Evolutionary conservation across 2,797 vertebrate genomes (phyloP), one percentile per base, ranked within the genome.

Genomic region (Monodelphis domestica): DNA sequence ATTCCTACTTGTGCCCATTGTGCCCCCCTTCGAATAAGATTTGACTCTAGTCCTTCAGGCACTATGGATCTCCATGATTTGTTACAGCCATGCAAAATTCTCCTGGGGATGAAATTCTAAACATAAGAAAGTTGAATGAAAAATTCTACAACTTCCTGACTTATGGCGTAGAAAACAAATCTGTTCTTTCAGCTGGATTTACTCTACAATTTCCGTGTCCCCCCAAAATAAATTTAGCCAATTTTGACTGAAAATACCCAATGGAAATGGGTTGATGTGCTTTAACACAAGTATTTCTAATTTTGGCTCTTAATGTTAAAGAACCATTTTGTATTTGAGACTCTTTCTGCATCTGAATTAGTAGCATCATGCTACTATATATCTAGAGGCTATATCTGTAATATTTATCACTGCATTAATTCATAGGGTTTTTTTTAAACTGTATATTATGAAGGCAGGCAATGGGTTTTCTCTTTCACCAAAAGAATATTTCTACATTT

Each of bases 351-450:
- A 93, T 96, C 92, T 90, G 96, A 97, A 97, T 97, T 96, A 95
- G 92, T 95, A 97, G 51, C 89, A 90, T 88, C 59, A 56, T 90
- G 90, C 91, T 95, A 89, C 95, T 93, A 53, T 95, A 90, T 94
- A 93, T 94, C 55, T 57, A 93, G 93, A 92, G 94, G 93, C 96
- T 97, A 90, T 94, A 92, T 96, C 95, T 96, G 91, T 93, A 96
- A 89, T 95, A 94, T 93, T 96, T 96, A 92, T 97, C 95, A 53
- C 94, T 97, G 92, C 94, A 97, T 97, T 95, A 93, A 96, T 97
- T 97, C 95, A 95, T 95, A 94, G 78, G 55, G 88, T 57, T 96
- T 93, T 30, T 53, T 53, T 53, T n/a, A 17, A 70, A 78, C 70
- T 94, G 88, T 54, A 92, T 91, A 87, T 92, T 93, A 89, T 84